phyloP scores from a whole-genome alignment of 2,888 invertebrate genomes.

The Diarsia mendica region DNA sequence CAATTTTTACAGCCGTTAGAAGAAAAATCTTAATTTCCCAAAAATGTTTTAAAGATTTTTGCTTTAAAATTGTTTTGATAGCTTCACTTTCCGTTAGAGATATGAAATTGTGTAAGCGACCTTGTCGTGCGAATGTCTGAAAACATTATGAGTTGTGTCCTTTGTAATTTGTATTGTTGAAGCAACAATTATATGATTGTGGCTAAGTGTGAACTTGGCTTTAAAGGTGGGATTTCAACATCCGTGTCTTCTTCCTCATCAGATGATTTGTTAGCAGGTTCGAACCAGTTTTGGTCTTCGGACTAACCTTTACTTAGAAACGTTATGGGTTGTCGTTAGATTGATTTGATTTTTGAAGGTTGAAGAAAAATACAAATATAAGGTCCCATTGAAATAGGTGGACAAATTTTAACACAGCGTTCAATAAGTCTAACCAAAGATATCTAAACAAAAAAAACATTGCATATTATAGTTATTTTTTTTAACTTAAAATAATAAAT shows the following conservation, averaged over 20 bases:
- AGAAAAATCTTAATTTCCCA: slow-evolving; percentile 7
- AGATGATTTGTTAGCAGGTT: background rate
- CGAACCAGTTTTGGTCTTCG: background rate
- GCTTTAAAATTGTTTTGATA: slow-evolving; percentile 24
- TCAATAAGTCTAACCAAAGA: too few relatives aligned
- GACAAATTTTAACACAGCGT: too few relatives aligned
- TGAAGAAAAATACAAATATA: background rate
- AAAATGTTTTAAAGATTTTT: slow-evolving; percentile 20
- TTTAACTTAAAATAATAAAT: too few relatives aligned
- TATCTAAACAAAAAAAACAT: too few relatives aligned
- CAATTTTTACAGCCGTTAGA: slow-evolving; percentile 6
- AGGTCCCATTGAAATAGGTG: too few relatives aligned
- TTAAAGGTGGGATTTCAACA: background rate
- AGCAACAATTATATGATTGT: slow-evolving; percentile 41
- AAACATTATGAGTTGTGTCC: slow-evolving; percentile 26
- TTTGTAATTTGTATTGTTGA: slow-evolving; percentile 49
- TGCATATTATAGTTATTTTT: too few relatives aligned
- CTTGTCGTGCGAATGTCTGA: slow-evolving; percentile 18
- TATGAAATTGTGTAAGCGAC: slow-evolving; percentile 34
- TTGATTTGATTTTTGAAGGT: background rate
- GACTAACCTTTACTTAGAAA: background rate
- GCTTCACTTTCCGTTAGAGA: slow-evolving; percentile 13
- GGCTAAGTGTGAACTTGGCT: slow-evolving; percentile 25
- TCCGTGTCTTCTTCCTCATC: background rate
- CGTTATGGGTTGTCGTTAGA: background rate